A percentile compares a stretch with the other conserved stretches of the same genome.
phyloP scores from a whole-genome alignment of 2,797 vertebrate genomes.

The Hydrophis major region DNA sequence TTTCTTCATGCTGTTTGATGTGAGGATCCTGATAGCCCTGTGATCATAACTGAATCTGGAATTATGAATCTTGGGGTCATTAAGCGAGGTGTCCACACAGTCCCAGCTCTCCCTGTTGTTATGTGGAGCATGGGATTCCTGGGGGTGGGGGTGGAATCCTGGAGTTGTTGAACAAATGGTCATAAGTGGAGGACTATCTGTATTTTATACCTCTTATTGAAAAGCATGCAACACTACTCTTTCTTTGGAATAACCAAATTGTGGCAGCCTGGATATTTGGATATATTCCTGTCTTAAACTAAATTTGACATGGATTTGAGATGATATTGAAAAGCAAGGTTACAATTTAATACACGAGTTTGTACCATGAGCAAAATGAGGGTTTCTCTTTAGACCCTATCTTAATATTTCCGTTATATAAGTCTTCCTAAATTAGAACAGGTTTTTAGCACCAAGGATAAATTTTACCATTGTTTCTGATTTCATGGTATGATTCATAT shows the following conservation, averaged over 20 bases:
- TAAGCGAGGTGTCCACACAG: no score
- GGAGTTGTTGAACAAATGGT: no score
- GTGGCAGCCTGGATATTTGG: neutral
- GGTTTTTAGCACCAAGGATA: neutral
- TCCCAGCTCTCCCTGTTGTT: no score
- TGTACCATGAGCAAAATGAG: neutral
- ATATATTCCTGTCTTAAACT: neutral
- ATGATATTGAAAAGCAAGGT: neutral
- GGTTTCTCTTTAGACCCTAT: neutral
- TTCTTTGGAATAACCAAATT: neutral
- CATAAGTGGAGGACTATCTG: no score
- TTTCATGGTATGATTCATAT: neutral
- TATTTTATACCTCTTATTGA: neutral
- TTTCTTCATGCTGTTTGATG: no score
- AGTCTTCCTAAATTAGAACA: neutral
- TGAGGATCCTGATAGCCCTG: no score
- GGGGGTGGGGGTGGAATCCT: fast-evolving
- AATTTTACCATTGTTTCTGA: neutral
- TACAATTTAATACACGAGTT: neutral
- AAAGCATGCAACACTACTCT: neutral
- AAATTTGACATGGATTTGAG: neutral
- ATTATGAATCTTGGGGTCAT: no score
- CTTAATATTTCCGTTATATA: neutral
- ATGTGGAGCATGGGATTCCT: no score
- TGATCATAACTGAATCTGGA: no score